A percentile compares a stretch with the other conserved stretches of the same genome.
Evolutionary conservation across 2,113 vertebrate genomes (phyloP).

Genomic region (Polypterus senegalus): DNA sequence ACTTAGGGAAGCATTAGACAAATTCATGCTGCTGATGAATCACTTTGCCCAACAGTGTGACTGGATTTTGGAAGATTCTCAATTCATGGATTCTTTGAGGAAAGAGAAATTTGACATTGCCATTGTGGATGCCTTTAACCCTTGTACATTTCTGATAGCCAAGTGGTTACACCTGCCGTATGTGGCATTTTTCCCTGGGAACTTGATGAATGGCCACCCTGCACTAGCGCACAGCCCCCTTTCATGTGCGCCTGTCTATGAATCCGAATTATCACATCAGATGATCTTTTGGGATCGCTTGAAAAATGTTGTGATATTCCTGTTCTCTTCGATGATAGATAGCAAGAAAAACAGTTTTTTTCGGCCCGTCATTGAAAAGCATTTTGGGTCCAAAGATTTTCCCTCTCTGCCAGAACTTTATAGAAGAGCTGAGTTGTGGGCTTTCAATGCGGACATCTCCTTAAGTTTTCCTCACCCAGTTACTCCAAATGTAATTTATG

Average conservation of each 20-base stretch:
- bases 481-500: slow-evolving; percentile 42
- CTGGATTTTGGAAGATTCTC: slow-evolving; percentile 25
- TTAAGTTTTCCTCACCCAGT: slow-evolving; percentile 48
- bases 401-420: slow-evolving; percentile 33
- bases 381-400: slow-evolving; percentile 33
- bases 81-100: slow-evolving; percentile 32
- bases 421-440: slow-evolving; percentile 46
- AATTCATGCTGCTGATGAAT: slow-evolving; percentile 22
- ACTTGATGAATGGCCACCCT: slow-evolving; percentile 18
- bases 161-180: slow-evolving; percentile 28
- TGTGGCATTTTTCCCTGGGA: slow-evolving; percentile 25
- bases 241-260: slow-evolving; percentile 32
- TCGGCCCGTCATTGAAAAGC: slow-evolving; percentile 30
- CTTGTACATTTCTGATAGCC: slow-evolving; percentile 38
- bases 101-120: slow-evolving; percentile 30
- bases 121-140: slow-evolving; percentile 37
- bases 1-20: slow-evolving; percentile 26
- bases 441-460: slow-evolving; percentile 50
- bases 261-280: slow-evolving; percentile 27
- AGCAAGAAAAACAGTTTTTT: slow-evolving; percentile 21
- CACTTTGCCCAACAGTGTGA: slow-evolving; percentile 35
- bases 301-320: slow-evolving; percentile 35
- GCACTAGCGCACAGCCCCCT: slow-evolving; percentile 23
- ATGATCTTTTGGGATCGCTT: slow-evolving; percentile 39
- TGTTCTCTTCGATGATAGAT: slow-evolving; percentile 21